Conservation (phyloP, 1,140 invertebrate genomes). For the Aphidius gifuensis region DNA sequence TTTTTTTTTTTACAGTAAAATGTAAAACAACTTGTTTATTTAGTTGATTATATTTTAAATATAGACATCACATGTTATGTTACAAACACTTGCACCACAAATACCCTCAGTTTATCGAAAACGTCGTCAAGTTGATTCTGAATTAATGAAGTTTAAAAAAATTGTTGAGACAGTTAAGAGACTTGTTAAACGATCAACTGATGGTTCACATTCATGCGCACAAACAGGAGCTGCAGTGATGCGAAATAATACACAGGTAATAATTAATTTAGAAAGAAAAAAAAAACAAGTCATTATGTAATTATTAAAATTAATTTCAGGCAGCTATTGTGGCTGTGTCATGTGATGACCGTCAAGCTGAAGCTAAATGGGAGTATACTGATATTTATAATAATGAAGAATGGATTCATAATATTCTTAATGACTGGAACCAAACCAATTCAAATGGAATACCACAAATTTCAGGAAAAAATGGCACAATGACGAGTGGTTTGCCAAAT, state of each 20-base stretch:
- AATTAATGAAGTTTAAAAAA: constrained; percentile 2
- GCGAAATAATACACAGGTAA: constrained; percentile 27
- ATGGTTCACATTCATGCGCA: constrained; percentile 25
- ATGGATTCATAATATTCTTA: constrained; percentile 26
- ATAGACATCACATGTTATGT: constrained; percentile 24
- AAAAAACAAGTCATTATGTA: not conserved
- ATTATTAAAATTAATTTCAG: constrained; percentile 15
- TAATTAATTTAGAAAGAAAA: not conserved
- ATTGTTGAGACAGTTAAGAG: constrained; percentile 6
- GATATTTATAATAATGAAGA: constrained; percentile 27
- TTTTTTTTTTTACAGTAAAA: not conserved
- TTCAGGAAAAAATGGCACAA: not conserved
- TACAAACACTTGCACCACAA: constrained; percentile 22
- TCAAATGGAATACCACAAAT: not conserved
- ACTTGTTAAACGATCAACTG: constrained; percentile 19
- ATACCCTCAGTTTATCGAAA: constrained; percentile 14
- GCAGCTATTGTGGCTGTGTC: constrained; percentile 27
- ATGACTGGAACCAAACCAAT: constrained; percentile 21
- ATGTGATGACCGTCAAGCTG: constrained; percentile 33
- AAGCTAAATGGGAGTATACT: constrained; percentile 27
- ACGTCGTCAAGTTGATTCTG: constrained; percentile 3
- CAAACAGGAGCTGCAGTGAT: constrained; percentile 33
- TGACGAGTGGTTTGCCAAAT: not conserved
- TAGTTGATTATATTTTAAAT: constrained; percentile 2
- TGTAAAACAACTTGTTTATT: not conserved